Percentiles rank a stretch among this genome's conserved stretches.
Conservation (phyloP, 2,888 invertebrate genomes). For the Drosophila hamatofila region DNA sequence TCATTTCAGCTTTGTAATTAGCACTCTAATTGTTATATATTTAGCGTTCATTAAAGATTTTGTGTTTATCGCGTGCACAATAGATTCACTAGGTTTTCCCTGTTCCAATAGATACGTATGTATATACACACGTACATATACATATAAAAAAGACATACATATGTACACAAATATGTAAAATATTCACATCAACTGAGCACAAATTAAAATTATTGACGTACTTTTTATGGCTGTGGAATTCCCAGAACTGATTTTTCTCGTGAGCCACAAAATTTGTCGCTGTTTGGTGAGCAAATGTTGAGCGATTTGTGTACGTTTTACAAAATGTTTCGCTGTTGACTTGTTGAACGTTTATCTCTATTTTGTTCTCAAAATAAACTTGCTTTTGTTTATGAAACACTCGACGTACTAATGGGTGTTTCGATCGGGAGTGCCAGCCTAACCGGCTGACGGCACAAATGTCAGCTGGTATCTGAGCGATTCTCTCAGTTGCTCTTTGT, state of each 20-base stretch:
- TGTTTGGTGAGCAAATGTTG: neutral
- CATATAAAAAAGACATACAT: neutral
- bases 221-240: slow-evolving; percentile 33
- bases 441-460: slow-evolving; percentile 34
- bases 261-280: slow-evolving; percentile 8
- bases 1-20: slow-evolving; percentile 36
- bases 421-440: slow-evolving; percentile 37
- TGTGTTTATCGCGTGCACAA: slow-evolving; percentile 14
- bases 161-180: neutral
- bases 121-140: neutral
- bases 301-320: neutral
- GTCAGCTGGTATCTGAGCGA: slow-evolving; percentile 45
- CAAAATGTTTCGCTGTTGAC: slow-evolving; percentile 6
- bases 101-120: slow-evolving; percentile 1
- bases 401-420: slow-evolving; percentile 10
- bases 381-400: slow-evolving; percentile 31
- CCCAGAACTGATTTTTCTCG: slow-evolving; percentile 20
- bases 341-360: slow-evolving; percentile 6
- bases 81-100: slow-evolving; percentile 19
- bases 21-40: slow-evolving; percentile 64
- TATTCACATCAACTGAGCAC: neutral
- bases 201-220: slow-evolving; percentile 20
- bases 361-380: neutral
- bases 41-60: slow-evolving; percentile 53
- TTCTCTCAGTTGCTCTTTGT: slow-evolving; percentile 17